A percentile compares a stretch with the other conserved stretches of the same genome.
These are phyloP conservation scores for Amblyraja radiata DNA, from an alignment of 2,797 vertebrate species.

Conservation along the genomic window DNA sequence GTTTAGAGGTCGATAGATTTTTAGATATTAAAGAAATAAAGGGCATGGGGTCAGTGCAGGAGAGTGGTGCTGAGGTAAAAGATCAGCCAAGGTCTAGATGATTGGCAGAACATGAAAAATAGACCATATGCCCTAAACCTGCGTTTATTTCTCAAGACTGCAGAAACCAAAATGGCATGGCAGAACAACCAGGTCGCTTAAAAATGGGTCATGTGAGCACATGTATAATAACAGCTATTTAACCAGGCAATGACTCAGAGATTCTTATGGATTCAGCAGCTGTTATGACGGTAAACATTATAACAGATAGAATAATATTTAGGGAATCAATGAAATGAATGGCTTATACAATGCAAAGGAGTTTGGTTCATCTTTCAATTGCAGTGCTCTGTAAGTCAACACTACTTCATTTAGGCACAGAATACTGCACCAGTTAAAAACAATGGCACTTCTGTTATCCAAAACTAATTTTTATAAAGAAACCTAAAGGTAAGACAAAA, in stretches of 20 bases:
- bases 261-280: neutral
- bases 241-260: neutral
- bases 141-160: neutral
- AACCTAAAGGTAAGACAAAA: neutral
- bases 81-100: too few relatives aligned
- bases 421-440: neutral
- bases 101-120: too few relatives aligned
- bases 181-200: neutral
- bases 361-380: neutral
- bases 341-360: neutral
- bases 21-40: too few relatives aligned
- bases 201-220: neutral
- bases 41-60: too few relatives aligned
- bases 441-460: neutral
- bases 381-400: neutral
- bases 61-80: too few relatives aligned
- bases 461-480: neutral
- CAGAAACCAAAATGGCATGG: neutral
- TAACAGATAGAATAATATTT: neutral
- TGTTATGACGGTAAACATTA: neutral
- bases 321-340: neutral
- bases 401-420: neutral
- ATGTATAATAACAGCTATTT: neutral
- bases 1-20: too few relatives aligned
- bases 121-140: too few relatives aligned